Evolutionary conservation across 1,140 invertebrate species (phyloP).

Genomic region (Octopus sinensis): DNA sequence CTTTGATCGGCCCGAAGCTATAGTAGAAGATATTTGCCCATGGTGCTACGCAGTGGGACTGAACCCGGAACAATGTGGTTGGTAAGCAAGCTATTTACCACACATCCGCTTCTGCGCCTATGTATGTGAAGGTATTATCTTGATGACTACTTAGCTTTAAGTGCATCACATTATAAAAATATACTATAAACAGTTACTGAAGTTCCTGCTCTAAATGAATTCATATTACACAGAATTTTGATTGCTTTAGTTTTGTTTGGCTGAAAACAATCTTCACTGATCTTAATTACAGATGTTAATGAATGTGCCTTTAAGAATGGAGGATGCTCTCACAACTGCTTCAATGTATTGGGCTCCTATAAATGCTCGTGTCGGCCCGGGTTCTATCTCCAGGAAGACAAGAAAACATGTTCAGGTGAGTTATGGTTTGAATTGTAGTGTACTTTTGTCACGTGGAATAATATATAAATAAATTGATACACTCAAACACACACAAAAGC

Average conservation of each 20-base stretch:
- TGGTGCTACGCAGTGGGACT: too few relatives aligned
- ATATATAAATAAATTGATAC: background rate
- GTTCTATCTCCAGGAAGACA: slow-evolving; percentile 30
- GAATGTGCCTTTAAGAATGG: slow-evolving; percentile 23
- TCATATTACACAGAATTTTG: too few relatives aligned
- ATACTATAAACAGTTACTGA: too few relatives aligned
- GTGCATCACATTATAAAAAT: background rate
- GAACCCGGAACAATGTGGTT: too few relatives aligned
- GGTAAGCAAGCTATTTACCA: too few relatives aligned
- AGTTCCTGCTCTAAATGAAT: too few relatives aligned
- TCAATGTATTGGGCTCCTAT: slow-evolving; percentile 67
- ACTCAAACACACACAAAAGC: background rate
- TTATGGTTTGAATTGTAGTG: background rate
- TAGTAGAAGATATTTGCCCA: too few relatives aligned
- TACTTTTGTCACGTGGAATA: background rate
- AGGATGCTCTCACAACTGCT: slow-evolving; percentile 83
- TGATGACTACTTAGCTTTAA: background rate
- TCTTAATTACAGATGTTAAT: slow-evolving; percentile 27
- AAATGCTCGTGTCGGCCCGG: slow-evolving; percentile 52
- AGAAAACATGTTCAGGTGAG: slow-evolving; percentile 31
- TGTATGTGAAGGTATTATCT: background rate
- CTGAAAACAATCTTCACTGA: background rate
- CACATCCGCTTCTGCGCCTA: background rate
- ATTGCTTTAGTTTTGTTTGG: too few relatives aligned
- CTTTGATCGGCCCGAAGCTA: too few relatives aligned